Evolutionary conservation across 2,113 vertebrate genomes (phyloP), one percentile per base, ranked within the genome.

Genomic region (Phoenicopterus ruber): DNA sequence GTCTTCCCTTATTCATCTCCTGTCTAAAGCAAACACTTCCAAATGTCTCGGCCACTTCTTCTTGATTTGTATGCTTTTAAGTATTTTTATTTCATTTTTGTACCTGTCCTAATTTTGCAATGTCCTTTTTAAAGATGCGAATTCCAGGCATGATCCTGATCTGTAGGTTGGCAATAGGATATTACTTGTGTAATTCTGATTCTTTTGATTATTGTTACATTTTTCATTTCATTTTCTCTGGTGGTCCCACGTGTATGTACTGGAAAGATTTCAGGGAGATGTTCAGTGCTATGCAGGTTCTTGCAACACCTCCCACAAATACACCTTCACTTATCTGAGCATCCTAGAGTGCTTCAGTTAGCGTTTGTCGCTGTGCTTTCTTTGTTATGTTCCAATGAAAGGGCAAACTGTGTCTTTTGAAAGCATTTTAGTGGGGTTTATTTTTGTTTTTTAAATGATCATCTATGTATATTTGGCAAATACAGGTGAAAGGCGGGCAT

Each of bases 381-480:
- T 86, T 55, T 47, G 17, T 74, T 34, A 4, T 19, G 31, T 58
- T 88, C 29, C 29, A 38, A 3, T 22, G 10, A 61, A 77, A 58
- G 11, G 40, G 46, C 21, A 74, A 46, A 80, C 8, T n/a, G 2
- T 70, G 17, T 71, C 3, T 69, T 87, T 73, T 74, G 17, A 58
- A 70, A 76, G 55, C 36, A 65, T 82, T 93, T 87, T n/a, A 40
- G 13, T n/a, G 19, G 47, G 4, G 6, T 31, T 90, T 86, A 9
- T 11, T 42, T 84, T 20, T 38, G 7, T 1, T 71, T 59, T 88
- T 47, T 38, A 28, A 76, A 49, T 44, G 0, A n/a, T 22, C 4
- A 2, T 10, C 9, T 46, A 26, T 0, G 0, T 57, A 1, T 32
- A 58, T 66, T 88, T 86, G 58, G 70, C 46, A 91, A 76, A 66